Evolutionary conservation across 2,797 vertebrate genomes (phyloP), one percentile per base, ranked within the genome.

Genomic region (Schizopygopsis pylzovi): DNA sequence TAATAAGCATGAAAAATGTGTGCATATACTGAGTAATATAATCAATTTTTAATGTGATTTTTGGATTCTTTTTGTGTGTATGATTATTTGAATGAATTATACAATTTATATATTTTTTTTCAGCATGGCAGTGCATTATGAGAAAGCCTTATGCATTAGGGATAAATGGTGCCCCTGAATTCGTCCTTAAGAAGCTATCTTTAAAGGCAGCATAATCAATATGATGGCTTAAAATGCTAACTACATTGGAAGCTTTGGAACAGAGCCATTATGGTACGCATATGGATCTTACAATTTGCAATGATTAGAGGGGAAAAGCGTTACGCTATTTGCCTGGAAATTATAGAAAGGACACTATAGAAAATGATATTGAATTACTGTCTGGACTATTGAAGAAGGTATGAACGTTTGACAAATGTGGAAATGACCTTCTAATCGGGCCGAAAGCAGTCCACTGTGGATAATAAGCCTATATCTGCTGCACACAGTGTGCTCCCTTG

Each of bases 391-490:
- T 10, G 33, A 4, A 72, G 28, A 41, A 67, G 39, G 28, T 39
- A 39, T 67, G 49, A 39, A 86, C 67, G 81, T 83, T 70, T 68
- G 65, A 68, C 28, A 61, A 43, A 79, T 75, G 65, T 81, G 54
- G 18, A 65, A 82, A 82, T 78, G 67, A 70, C 85, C 63, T 86
- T 82, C 11, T 80, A 47, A 81, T 77, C 70, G 4, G 79, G 43
- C 39, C 16, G 37, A 54, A 33, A n/a, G 43, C 70, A 73, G 78
- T 81, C 79, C 37, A 41, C 73, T 82, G 80, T 82, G 85, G 78
- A 59, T 68, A 70, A 82, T 49, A 82, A 43, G 52, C 61, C 54
- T 39, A 33, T 73, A 67, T 82, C 71, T 82, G 47, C 78, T 73
- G 28, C 70, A 49, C 56, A 67, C 79, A 45, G 39, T 16, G 61